Evolutionary conservation across 2,888 invertebrate genomes (phyloP).

Genomic region (Perithous albicinctus): DNA sequence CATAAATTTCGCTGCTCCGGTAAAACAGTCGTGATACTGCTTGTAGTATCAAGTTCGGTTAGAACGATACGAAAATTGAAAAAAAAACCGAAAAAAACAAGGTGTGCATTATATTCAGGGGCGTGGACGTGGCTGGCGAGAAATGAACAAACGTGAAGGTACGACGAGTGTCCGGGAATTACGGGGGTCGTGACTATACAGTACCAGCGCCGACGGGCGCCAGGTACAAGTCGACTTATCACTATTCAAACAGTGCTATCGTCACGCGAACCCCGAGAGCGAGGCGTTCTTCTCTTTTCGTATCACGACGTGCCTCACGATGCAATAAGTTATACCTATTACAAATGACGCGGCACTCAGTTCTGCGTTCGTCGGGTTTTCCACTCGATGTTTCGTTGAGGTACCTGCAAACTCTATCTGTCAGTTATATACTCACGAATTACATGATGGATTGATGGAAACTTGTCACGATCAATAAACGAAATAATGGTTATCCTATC

Average conservation of each 20-base stretch:
- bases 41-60: not conserved
- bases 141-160: constrained; percentile 26
- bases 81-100: too few relatives aligned
- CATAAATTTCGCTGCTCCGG: constrained; percentile 4
- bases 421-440: not conserved
- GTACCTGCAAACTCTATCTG: not conserved
- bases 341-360: constrained; percentile 56
- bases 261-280: constrained; percentile 76
- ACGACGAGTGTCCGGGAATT: constrained; percentile 55
- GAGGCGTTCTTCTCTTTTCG: constrained; percentile 50
- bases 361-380: constrained; percentile 39
- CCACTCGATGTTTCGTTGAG: constrained; percentile 2
- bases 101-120: constrained; percentile 26
- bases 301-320: constrained; percentile 59
- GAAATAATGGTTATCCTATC: constrained; percentile 18
- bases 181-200: constrained; percentile 53
- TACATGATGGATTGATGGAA: not conserved
- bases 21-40: not conserved
- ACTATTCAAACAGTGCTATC: constrained; percentile 81
- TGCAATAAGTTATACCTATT: constrained; percentile 70
- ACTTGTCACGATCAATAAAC: constrained; percentile 9
- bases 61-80: constrained; percentile 15
- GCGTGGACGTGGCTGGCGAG: constrained; percentile 3
- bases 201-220: constrained; percentile 68
- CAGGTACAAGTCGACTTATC: constrained; percentile 80